Evolutionary conservation across 2,797 vertebrate genomes (phyloP).

Genomic region (Spheniscus humboldti): DNA sequence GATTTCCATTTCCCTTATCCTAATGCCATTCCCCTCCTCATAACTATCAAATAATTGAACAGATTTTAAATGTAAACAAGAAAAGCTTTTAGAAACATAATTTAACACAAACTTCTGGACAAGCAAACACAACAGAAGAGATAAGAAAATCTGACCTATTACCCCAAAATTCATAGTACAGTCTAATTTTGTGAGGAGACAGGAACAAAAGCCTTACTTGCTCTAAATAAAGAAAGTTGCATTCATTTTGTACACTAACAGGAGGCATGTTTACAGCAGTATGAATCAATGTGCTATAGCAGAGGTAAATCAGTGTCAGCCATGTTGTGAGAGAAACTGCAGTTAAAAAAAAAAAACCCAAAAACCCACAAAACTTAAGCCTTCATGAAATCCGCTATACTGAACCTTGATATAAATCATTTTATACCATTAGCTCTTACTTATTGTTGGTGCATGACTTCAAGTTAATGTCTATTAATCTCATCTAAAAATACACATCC

Average conservation of each 20-base stretch:
- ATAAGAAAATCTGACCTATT: background rate
- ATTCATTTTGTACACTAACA: background rate
- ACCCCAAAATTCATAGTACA: background rate
- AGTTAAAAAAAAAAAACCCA: background rate
- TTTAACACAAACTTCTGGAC: background rate
- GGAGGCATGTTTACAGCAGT: background rate
- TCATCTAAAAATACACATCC: background rate
- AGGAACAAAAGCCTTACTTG: slow-evolving; percentile 11
- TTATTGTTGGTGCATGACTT: background rate
- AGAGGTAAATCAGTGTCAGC: slow-evolving; percentile 36
- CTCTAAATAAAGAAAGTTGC: background rate
- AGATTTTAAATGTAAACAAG: background rate
- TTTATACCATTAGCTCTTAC: background rate
- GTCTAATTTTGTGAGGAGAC: background rate
- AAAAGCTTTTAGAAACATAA: background rate
- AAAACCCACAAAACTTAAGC: background rate
- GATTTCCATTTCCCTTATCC: background rate
- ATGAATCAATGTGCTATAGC: slow-evolving; percentile 8
- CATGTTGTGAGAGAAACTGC: slow-evolving; percentile 61
- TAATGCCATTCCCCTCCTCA: background rate
- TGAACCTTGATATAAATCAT: background rate
- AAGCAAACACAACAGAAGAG: background rate
- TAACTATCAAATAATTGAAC: background rate
- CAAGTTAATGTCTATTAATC: background rate
- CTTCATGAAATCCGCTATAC: background rate